A percentile compares a stretch with the other conserved stretches of the same genome.
phyloP scores from a whole-genome alignment of 2,797 vertebrate species.

The Anguilla marmorata region DNA sequence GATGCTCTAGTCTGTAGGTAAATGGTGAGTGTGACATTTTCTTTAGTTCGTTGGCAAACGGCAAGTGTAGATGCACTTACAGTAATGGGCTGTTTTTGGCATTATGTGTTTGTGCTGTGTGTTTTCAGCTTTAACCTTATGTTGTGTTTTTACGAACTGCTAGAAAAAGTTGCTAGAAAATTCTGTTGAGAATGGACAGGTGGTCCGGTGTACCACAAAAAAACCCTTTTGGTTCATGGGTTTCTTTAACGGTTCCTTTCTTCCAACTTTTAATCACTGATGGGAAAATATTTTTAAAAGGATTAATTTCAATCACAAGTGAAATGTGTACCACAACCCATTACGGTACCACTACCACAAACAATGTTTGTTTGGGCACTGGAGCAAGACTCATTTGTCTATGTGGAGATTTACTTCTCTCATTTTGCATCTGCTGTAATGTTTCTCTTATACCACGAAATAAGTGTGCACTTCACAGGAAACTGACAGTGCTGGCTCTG shows the following conservation, averaged over 20 bases:
- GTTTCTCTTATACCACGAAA: background rate
- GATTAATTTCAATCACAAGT: background rate
- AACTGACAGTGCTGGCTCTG: background rate
- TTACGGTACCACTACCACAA: too few relatives aligned
- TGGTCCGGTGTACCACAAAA: background rate
- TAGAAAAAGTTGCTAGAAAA: too few relatives aligned
- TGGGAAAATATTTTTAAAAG: background rate
- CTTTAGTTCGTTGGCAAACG: background rate
- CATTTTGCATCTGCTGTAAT: background rate
- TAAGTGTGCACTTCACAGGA: background rate
- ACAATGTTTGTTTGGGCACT: background rate
- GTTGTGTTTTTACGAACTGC: background rate
- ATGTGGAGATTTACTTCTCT: background rate
- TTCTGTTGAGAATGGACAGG: too few relatives aligned
- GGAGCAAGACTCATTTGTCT: background rate
- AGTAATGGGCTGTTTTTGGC: too few relatives aligned
- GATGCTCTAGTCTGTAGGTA: background rate
- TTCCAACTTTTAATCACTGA: background rate
- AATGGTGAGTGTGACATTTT: background rate
- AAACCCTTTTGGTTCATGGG: background rate
- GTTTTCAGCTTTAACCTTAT: too few relatives aligned
- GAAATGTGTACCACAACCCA: background rate
- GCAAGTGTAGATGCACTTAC: background rate
- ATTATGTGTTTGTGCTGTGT: too few relatives aligned
- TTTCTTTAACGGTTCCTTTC: background rate